Base-by-base conservation (phyloP, 2,113 vertebrate species). In the Syngnathus floridae region DNA sequence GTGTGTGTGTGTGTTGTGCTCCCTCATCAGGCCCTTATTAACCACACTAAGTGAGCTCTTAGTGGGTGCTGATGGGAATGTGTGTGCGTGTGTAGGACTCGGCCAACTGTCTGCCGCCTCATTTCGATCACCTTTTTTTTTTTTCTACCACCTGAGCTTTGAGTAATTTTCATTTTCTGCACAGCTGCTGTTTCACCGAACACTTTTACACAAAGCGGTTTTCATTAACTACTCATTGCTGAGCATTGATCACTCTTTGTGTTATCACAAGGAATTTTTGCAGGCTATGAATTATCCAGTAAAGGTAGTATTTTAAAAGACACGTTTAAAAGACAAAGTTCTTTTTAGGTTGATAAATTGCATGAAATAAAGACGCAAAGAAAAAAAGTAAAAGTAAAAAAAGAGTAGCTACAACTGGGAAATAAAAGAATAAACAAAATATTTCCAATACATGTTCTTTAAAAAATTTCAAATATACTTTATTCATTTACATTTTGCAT, bases 21-120 rank as follows among this genome's bases (percentile, higher is more conserved):
- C 88, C 77, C 64, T 90, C 86, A 77, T 88, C 88, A 75, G 82
- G 74, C 77, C 77, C 83, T 90, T 85, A 90, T 92, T 91, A 91
- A 88, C 79, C 82, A 78, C 70, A 67, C 69, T 76, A 86, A 87
- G 85, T 86, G 88, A 91, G 86, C 89, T 91, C 88, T 90, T 74
- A 88, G 59, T 76, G 82, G 80, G 81, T 83, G 86, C 73, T 90
- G 89, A 91, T 72, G 78, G 80, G 69, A 56, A 55, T 74, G 70
- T 67, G 67, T 52, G 49, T 22, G n/a, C 7, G 16, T n/a, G 46
- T n/a, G 46, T 16, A 10, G 10, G 11, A 56, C 31, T n/a, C 31
- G 64, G 84, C 86, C 82, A 84, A 76, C 68, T 78, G 69, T 75
- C 64, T 76, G 71, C 64, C 66, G 58, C 19, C 16, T 80, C 72